phyloP scores from a whole-genome alignment of 2,888 invertebrate genomes.

The Anarsia innoxiella region DNA sequence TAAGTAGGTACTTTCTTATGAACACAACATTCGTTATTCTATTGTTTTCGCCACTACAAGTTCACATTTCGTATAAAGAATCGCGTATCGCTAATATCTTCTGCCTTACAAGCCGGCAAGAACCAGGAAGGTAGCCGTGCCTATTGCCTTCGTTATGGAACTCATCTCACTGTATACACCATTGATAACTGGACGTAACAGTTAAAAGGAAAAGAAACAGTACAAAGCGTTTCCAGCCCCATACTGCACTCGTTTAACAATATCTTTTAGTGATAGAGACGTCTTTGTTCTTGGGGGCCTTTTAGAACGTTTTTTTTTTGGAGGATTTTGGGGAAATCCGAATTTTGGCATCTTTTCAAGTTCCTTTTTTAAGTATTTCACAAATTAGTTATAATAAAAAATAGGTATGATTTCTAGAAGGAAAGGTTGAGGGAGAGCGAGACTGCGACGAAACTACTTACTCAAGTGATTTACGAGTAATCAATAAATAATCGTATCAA shows the following conservation, averaged over 20 bases:
- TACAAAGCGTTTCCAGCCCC: slow-evolving; percentile 17
- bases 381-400: background rate
- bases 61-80: no score
- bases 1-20: no score
- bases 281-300: slow-evolving; percentile 2
- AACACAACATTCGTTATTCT: no score
- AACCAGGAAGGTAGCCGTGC: no score
- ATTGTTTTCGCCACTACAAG: no score
- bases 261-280: slow-evolving; percentile 1
- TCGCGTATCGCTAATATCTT: no score
- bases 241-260: slow-evolving; percentile 1
- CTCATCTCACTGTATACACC: slow-evolving; percentile 61
- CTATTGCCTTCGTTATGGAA: slow-evolving; percentile 69
- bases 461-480: no score
- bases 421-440: no score
- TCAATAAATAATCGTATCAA: no score
- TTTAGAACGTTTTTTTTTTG: background rate
- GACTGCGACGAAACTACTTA: no score
- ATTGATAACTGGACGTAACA: slow-evolving; percentile 60
- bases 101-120: no score
- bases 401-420: no score
- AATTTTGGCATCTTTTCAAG: background rate
- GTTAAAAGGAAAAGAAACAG: slow-evolving; percentile 29
- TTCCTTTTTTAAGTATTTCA: background rate
- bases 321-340: background rate